These are phyloP conservation scores for Tachina fera DNA, from an alignment of 2,888 invertebrate genomes.

Conservation along the genomic window DNA sequence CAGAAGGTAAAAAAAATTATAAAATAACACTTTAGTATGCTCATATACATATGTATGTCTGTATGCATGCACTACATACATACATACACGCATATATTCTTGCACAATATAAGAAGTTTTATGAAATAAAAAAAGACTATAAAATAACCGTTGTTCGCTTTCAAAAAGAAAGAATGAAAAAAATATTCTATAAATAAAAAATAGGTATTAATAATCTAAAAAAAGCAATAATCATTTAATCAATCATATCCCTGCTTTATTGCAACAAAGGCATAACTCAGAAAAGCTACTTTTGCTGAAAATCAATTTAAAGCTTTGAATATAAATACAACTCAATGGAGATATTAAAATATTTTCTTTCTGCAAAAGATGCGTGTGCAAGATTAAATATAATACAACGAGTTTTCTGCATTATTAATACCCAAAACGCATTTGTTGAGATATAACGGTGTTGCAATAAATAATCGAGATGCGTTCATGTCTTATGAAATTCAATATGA, in stretches of 20 bases:
- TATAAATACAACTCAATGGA: too few relatives aligned
- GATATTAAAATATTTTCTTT: too few relatives aligned
- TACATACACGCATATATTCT: conserved; percentile 7
- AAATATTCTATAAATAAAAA: conserved; percentile 20
- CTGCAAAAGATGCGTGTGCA: too few relatives aligned
- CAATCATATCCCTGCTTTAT: background rate
- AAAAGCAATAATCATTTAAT: conserved; percentile 27
- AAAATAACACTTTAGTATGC: conserved; percentile 35
- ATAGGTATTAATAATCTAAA: background rate
- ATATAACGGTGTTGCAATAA: too few relatives aligned
- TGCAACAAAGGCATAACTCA: too few relatives aligned
- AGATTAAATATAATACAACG: too few relatives aligned
- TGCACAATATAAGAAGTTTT: conserved; percentile 9
- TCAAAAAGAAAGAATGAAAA: conserved; percentile 9
- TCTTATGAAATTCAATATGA: too few relatives aligned
- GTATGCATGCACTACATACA: background rate
- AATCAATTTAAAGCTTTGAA: too few relatives aligned
- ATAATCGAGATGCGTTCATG: too few relatives aligned
- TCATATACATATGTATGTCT: background rate
- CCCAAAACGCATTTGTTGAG: too few relatives aligned
- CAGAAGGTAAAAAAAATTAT: conserved; percentile 43
- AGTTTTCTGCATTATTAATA: too few relatives aligned
- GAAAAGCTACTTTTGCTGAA: too few relatives aligned
- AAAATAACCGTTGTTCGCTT: conserved; percentile 40
- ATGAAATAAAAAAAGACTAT: background rate